Percentiles rank a stretch among this genome's conserved stretches.
phyloP scores from a whole-genome alignment of 1,140 invertebrate genomes.

The Dolichoris vasculosae region DNA sequence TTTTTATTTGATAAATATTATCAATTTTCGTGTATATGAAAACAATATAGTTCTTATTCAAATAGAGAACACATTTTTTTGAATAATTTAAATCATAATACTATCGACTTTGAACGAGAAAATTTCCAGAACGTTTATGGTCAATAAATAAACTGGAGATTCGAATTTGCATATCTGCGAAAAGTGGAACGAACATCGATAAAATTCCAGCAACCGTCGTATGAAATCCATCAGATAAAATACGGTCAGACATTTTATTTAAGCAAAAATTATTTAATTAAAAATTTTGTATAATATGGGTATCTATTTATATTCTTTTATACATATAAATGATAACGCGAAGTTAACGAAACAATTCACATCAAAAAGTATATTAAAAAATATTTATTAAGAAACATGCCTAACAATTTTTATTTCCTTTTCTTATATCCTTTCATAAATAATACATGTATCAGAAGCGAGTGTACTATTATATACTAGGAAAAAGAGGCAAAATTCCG shows the following conservation, averaged over 20 bases:
- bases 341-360: background rate
- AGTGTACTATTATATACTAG: background rate
- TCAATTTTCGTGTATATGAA: no score
- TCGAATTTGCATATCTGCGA: conserved; percentile 12
- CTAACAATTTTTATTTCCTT: background rate
- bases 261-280: background rate
- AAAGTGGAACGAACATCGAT: background rate
- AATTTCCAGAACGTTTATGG: conserved; percentile 17
- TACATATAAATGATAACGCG: background rate
- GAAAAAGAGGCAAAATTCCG: conserved; percentile 20
- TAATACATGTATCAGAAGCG: conserved; percentile 7
- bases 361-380: background rate
- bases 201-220: background rate
- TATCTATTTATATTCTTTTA: background rate
- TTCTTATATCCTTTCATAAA: background rate
- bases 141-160: conserved; percentile 14
- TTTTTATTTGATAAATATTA: no score
- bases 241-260: background rate
- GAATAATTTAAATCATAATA: conserved; percentile 17
- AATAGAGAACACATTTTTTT: background rate
- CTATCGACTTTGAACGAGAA: background rate
- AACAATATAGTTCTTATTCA: background rate
- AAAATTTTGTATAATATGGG: background rate
- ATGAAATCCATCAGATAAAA: background rate
- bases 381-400: background rate